Conservation (phyloP, 2,797 vertebrate genomes). For the Pteronotus mesoamericanus region DNA sequence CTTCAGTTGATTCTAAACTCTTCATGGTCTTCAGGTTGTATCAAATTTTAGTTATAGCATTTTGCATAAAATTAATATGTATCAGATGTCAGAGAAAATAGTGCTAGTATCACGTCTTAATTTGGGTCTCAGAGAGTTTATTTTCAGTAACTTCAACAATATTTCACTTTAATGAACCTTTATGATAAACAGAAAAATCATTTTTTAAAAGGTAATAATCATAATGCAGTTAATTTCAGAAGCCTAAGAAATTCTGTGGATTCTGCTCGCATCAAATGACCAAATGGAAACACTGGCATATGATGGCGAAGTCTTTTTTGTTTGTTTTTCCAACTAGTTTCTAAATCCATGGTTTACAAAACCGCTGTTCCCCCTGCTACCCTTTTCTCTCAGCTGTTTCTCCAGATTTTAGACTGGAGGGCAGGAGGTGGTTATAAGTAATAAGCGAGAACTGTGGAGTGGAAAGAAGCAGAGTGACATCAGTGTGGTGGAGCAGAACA, state of each 20-base stretch:
- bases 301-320: not conserved
- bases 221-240: not conserved
- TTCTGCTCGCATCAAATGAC: not conserved
- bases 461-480: not conserved
- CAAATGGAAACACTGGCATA: not conserved
- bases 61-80: not conserved
- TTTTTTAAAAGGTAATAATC: not conserved
- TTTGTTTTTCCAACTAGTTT: not conserved
- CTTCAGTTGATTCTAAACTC: not conserved
- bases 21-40: not conserved
- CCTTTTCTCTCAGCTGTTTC: not conserved
- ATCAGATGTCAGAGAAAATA: not conserved
- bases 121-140: not conserved
- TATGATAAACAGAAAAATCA: not conserved
- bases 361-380: not conserved
- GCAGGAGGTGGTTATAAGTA: not conserved
- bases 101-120: not conserved
- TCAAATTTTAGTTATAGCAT: conserved; percentile 23
- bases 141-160: not conserved
- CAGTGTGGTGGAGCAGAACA: not conserved
- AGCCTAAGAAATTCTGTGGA: not conserved
- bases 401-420: not conserved
- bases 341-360: not conserved
- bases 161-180: not conserved
- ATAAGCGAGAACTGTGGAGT: not conserved